Percentiles rank a stretch among this genome's conserved stretches.
phyloP scores from a whole-genome alignment of 2,888 invertebrate genomes.

The Ophion obscuratus region DNA sequence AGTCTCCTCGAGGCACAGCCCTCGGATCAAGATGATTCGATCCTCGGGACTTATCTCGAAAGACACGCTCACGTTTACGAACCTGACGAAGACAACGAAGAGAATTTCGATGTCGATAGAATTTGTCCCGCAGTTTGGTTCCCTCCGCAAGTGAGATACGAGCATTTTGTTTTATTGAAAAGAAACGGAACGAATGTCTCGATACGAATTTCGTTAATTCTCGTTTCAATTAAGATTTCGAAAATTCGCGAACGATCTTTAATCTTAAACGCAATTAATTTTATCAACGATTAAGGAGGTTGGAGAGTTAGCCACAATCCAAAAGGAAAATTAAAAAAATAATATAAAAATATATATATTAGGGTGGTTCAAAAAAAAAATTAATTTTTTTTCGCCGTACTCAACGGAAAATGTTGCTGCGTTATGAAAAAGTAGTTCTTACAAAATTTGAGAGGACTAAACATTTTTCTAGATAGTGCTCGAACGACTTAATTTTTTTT shows the following conservation, averaged over 20 bases:
- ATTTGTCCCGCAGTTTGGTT: slow-evolving; percentile 76
- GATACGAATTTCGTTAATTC: background rate
- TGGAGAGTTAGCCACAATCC: no score
- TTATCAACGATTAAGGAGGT: background rate
- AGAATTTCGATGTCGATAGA: slow-evolving; percentile 60
- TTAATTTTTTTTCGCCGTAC: no score
- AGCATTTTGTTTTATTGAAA: background rate
- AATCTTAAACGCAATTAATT: background rate
- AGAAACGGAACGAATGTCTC: background rate
- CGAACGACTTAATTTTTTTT: no score
- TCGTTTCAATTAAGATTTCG: slow-evolving; percentile 13
- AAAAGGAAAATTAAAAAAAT: no score
- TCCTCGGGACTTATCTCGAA: slow-evolving; percentile 64
- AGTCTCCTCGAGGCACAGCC: slow-evolving; percentile 53
- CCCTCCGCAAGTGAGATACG: slow-evolving; percentile 74
- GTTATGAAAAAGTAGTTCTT: no score
- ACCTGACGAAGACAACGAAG: slow-evolving; percentile 70
- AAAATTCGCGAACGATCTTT: slow-evolving; percentile 5
- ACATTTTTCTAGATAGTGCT: no score
- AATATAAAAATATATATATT: no score
- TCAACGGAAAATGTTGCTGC: no score
- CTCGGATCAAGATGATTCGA: background rate
- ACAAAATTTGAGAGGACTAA: no score
- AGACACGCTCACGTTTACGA: slow-evolving; percentile 71
- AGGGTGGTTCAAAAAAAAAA: no score